A percentile compares a stretch with the other conserved stretches of the same genome.
phyloP scores from a whole-genome alignment of 92 coral and sea anemone genomes.

The Epizoanthus fatuus region DNA sequence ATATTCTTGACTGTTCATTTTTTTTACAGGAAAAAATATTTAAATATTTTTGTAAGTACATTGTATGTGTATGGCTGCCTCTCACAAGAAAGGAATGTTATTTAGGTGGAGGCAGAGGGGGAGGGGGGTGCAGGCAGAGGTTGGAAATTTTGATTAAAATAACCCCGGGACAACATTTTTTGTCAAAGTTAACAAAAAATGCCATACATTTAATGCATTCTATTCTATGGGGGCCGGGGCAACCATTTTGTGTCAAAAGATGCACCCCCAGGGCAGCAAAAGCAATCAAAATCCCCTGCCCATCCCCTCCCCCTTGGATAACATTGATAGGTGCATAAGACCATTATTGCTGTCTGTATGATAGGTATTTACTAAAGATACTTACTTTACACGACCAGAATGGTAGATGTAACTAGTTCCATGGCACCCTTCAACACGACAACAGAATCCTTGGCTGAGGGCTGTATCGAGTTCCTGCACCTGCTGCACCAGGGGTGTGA shows the following conservation, averaged over 20 bases:
- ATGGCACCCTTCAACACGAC: slow-evolving; percentile 52
- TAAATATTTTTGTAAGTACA: not conserved
- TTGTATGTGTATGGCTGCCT: slow-evolving; percentile 6
- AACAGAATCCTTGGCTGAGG: slow-evolving; percentile 40
- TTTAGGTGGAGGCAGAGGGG: slow-evolving; percentile 10
- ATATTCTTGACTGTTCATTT: slow-evolving; percentile 7
- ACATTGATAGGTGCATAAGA: slow-evolving; percentile 17
- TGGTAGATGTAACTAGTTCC: slow-evolving; percentile 50
- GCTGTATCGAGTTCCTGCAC: slow-evolving; percentile 45
- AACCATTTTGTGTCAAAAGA: slow-evolving; percentile 15
- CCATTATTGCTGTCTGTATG: slow-evolving; percentile 19
- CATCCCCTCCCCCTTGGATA: not conserved
- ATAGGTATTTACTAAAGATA: slow-evolving; percentile 23
- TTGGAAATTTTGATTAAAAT: slow-evolving; percentile 1
- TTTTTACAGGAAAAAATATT: slow-evolving; percentile 1
- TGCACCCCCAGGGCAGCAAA: not conserved
- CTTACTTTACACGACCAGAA: slow-evolving; percentile 55
- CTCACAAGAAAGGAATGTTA: slow-evolving; percentile 18
- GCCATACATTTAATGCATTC: slow-evolving; percentile 3
- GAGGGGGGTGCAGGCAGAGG: not conserved
- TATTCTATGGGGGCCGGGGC: not conserved
- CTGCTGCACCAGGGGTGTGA: slow-evolving; percentile 60
- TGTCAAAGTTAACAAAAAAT: not conserved
- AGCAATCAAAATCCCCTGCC: slow-evolving; percentile 11
- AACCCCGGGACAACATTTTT: not conserved